phyloP scores from a whole-genome alignment of 2,888 invertebrate genomes.

The Drosophila nigritarsus region DNA sequence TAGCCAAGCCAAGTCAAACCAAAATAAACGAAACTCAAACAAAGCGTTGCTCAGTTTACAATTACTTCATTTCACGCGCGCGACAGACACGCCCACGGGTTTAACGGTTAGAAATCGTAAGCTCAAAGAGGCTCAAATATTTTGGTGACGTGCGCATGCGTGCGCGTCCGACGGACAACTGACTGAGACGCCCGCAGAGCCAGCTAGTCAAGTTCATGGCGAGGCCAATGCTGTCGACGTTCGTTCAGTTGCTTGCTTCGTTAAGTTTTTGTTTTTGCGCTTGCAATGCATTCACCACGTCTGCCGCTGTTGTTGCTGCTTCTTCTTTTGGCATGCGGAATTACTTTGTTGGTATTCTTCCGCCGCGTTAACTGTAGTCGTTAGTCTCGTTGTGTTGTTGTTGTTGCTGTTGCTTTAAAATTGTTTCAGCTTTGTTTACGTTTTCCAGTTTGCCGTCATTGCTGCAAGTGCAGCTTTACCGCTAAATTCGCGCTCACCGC shows the following conservation, averaged over 20 bases:
- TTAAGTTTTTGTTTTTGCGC: slow-evolving; percentile 43
- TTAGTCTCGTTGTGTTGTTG: slow-evolving; percentile 22
- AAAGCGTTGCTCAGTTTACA: slow-evolving; percentile 32
- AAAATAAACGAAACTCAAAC: slow-evolving; percentile 15
- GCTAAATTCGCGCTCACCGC: slow-evolving; percentile 1
- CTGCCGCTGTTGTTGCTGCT: slow-evolving; percentile 44
- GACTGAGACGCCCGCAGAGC: slow-evolving; percentile 47
- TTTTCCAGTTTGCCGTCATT: slow-evolving; percentile 73
- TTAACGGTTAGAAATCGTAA: slow-evolving; percentile 55
- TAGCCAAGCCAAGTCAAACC: slow-evolving; percentile 15
- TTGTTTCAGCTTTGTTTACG: slow-evolving; percentile 68
- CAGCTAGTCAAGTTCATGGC: slow-evolving; percentile 67
- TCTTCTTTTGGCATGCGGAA: slow-evolving; percentile 43
- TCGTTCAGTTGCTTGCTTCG: slow-evolving; percentile 54
- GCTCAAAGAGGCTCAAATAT: slow-evolving; percentile 7
- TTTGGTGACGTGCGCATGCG: slow-evolving; percentile 69
- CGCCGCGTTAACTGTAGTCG: slow-evolving; percentile 67
- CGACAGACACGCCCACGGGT: slow-evolving; percentile 57
- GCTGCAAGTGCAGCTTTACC: slow-evolving; percentile 57
- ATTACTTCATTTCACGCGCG: slow-evolving; percentile 64
- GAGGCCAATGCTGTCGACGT: slow-evolving; percentile 22
- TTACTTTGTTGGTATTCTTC: slow-evolving; percentile 55
- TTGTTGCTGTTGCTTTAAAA: slow-evolving; percentile 52
- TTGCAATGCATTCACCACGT: slow-evolving; percentile 46
- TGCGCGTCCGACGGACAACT: slow-evolving; percentile 75